Evolutionary conservation across 2,113 vertebrate species (phyloP), one percentile per base, ranked within the genome.

Genomic region (Oreotrochilus melanogaster): DNA sequence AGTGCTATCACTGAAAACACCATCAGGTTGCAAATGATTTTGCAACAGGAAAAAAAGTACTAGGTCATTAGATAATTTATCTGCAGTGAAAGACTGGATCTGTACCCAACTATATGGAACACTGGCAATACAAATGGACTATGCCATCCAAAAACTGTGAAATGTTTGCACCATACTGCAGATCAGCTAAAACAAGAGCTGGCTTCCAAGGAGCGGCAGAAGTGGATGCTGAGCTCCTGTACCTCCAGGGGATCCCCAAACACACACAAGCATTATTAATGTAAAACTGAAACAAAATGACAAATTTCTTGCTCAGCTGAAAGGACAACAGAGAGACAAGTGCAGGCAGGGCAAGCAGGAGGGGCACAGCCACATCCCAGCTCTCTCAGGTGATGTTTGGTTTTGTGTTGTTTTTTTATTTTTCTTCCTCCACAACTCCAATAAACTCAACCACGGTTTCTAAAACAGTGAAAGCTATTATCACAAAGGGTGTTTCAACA

Each of bases 1-100:
- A 94, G 37, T 10, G 72, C 37, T 62, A 50, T 37, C 84, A 83
- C 60, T 28, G 75, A 70, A 76, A 89, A 93, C 15, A 6, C 64
- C 82, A 88, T 62, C 85, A 86, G 62, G 72, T 33, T 88, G 88
- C 89, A 93, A 96, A 95, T 78, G 65, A 92, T 76, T 93, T n/a
- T 85, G 75, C 92, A 83, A 94, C 19, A 83, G 64, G 43, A 71
- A 81, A 69, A 90, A 90, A 90, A 39, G 24, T 23, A 70, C 75
- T 7, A 86, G 92, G 76, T 80, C 82, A 86, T 95, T 80, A 88
- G 82, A 39, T 92, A 78, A 96, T 93, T 96, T 88, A 88, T 80
- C 78, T 80, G 78, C 78, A 88, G 79, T 37, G 85, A 67, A 88
- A 88, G 93, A 74, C 1, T 74, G 78, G 69, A 96, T 74, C 71